Evolutionary conservation across 2,113 vertebrate species (phyloP), one percentile per base, ranked within the genome.

Genomic region (Probosciger aterrimus): DNA sequence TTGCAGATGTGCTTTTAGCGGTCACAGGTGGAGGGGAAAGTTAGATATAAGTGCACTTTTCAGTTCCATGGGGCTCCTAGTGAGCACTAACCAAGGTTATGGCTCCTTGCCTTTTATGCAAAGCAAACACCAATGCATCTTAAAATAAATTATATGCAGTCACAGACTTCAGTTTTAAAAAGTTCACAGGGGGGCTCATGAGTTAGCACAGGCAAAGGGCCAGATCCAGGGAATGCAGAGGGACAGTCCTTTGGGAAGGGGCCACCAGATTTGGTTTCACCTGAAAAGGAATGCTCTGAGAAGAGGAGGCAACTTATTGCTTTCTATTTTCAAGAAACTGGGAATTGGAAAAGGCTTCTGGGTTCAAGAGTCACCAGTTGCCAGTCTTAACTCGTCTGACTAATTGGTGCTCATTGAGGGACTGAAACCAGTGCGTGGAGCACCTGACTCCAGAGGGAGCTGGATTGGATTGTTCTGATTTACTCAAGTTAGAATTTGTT

Each of bases 271-370:
- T 55, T 73, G 7, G 8, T 60, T 65, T 59, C 7, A 28, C 6
- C 46, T 78, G 74, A 50, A 50, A 62, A 79, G 11, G 5, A 30
- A 20, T 15, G 49, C 10, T 71, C 31, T 46, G 31, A 37, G 31
- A 76, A 82, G 37, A 63, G 11, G 19, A 43, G 10, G 20, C 14
- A 59, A 59, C 24, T 75, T 47, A 4, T 46, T 20, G 3, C 14
- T 64, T 93, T 76, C n/a, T 76, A 20, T 74, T 96, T 85, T 62
- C 49, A 88, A 71, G 50, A 88, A 84, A 73, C 9, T 5, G 11
- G 65, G 30, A 95, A n/a, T 15, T 19, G 7, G 75, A 60, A 91
- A 87, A 69, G 30, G 3, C 5, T 86, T 88, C 68, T 59, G 57
- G 22, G 57, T 59, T 59, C 33, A 59, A n/a, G 33, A 35, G 57